Conservation (phyloP, 2,797 vertebrate genomes). For the Myotis myotis region DNA sequence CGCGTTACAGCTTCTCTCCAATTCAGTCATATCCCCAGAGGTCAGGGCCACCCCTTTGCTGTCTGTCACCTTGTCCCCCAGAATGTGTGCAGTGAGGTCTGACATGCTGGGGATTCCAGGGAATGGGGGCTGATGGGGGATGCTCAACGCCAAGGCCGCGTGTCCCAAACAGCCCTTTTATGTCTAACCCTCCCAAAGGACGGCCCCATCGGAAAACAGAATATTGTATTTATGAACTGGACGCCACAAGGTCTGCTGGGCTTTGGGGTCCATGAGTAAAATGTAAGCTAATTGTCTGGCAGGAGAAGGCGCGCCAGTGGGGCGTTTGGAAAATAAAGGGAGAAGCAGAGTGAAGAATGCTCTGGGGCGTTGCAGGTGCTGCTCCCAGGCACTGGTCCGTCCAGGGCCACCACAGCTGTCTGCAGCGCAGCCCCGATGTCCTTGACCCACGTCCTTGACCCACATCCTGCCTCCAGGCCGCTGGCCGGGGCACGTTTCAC, state of each 20-base stretch:
- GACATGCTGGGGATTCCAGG: background rate
- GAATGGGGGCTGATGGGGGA: background rate
- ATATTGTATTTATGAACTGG: conserved; percentile 2
- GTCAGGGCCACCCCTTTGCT: background rate
- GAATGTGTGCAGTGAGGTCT: background rate
- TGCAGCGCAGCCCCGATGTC: accelerated
- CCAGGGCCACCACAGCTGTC: background rate
- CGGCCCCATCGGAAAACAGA: conserved; percentile 2
- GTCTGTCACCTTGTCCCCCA: background rate
- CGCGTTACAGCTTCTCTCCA: background rate
- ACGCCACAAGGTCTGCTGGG: background rate
- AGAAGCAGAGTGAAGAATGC: background rate
- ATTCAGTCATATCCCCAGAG: background rate
- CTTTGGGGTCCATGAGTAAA: conserved; percentile 28
- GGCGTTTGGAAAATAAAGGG: conserved; percentile 38
- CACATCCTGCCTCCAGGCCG: accelerated
- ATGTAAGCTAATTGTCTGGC: conserved; percentile 35
- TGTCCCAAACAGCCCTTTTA: background rate
- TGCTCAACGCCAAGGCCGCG: background rate
- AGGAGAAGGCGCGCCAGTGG: conserved; percentile 1
- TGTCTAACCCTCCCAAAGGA: background rate
- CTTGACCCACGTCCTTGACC: accelerated
- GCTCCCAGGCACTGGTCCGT: accelerated
- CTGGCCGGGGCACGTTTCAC: background rate
- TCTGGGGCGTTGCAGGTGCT: background rate